Percentiles rank a stretch among this genome's conserved stretches.
These are phyloP conservation scores for Thereuonema tuberculata DNA, from an alignment of 1,140 invertebrate species.

Conservation along the genomic window DNA sequence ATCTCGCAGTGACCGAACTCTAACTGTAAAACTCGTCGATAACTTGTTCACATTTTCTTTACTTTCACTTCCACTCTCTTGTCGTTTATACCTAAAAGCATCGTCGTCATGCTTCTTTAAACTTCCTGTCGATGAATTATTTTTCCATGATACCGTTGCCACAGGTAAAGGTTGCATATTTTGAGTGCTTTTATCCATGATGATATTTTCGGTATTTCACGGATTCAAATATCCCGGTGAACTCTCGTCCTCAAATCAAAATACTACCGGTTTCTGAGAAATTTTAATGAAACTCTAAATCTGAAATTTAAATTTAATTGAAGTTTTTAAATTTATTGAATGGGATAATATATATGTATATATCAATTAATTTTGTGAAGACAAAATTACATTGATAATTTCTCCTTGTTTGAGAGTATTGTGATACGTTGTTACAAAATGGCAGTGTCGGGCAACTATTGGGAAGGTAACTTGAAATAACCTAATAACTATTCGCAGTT, in stretches of 20 bases:
- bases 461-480: conserved; percentile 1
- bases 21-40: background rate
- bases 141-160: background rate
- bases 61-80: background rate
- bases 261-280: background rate
- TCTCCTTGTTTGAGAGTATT: background rate
- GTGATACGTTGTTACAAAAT: background rate
- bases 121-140: background rate
- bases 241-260: too few species aligned
- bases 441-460: background rate
- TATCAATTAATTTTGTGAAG: background rate
- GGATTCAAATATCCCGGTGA: background rate
- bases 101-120: background rate
- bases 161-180: background rate
- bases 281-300: background rate
- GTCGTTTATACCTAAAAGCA: background rate
- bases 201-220: background rate
- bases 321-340: background rate
- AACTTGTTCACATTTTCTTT: background rate
- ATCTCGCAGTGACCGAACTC: background rate
- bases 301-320: background rate
- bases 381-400: background rate
- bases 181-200: background rate
- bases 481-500: background rate
- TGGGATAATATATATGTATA: background rate